Base-by-base conservation (phyloP, 2,888 invertebrate genomes). In the Ectemnius continuus region DNA sequence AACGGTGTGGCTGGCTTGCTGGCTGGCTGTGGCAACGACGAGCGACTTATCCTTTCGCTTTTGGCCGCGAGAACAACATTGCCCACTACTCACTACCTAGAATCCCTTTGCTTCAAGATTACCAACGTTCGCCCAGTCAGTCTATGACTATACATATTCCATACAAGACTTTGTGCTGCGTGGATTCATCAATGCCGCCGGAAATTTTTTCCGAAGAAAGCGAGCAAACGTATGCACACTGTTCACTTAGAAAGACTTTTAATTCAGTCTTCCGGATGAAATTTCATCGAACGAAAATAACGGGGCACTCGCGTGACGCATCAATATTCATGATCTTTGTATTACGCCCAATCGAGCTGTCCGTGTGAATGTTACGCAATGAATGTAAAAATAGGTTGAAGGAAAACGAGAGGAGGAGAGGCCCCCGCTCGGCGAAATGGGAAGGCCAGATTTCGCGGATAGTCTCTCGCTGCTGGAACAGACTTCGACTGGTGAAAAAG, bases 21-120 rank as follows among this genome's bases (percentile, higher is more conserved):
- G 73, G 62, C 69, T 65, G 23, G 36, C 36, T 36, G 36, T 2
- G 36, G 36, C 70, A 73, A 78, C 82, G 75, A 73, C 67, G 59
- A 76, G 56, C 82, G 80, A 83, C 80, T 84, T 83, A 84, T 81
- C 75, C 77, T 76, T 74, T 77, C 75, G 68, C 80, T 83, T 84
- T 84, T 82, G 82, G 76, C 71, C 73, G 73, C 77, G 75, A 82
- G 80, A 80, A 84, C 76, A 62, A 67, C 63, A 74, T 70, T 78
- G 68, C 72, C 61, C 67, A 36, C 36, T 36, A 36, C 36, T 36
- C 36, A 11, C 36, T 36, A 36, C 36, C 36, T 23, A 23, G 23
- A 23, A 23, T 23, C 23, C 23, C 23, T 36, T 36, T 36, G 36
- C 63, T 62, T 52, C 69, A 78, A 76, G 71, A 71, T 56, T 61